Evolutionary conservation across 2,797 vertebrate genomes (phyloP), one percentile per base, ranked within the genome.

Genomic region (Cuculus canorus): DNA sequence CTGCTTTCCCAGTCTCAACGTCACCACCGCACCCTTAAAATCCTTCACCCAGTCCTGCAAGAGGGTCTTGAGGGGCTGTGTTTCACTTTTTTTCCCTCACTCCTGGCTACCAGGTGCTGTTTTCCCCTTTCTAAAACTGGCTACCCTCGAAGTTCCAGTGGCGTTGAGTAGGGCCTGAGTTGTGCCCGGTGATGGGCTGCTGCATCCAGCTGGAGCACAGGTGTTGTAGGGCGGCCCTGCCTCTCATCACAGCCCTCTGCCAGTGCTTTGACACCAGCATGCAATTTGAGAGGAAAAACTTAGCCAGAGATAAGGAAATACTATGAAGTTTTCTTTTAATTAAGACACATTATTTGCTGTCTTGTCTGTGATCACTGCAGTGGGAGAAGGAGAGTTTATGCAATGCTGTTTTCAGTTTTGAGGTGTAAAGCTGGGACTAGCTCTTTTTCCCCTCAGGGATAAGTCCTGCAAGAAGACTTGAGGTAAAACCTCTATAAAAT

Each of bases 181-280:
- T 8, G 15, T 5, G 25, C 16, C 37, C 30, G 12, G 24, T 4
- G 27, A 5, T 8, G 43, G 22, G 39, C 21, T 27, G 41, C 30
- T 45, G 43, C 16, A 45, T 45, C 39, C 4, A 3, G 2, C 27
- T 18, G 28, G 52, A 53, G 28, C 16, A 3, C 1, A 4, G 22
- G 19, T 48, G 47, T 22, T 48, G 47, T 48, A 47, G 23, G n/a
- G 6, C 45, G 10, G 45, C n/a, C 53, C 32, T 0, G 0, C 3
- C n/a, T 35, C 59, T 18, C 45, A n/a, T 60, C 32, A 13, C 17
- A 11, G 63, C 21, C 35, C 17, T 7, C 8, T 2, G 7, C 21
- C 33, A 3, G 17, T 1, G 1, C 43, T 32, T 48, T 2, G 2
- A 6, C 0, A 2, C 37, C 56, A 11, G 13, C 19, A 4, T 15